Conservation (phyloP, 2,888 invertebrate genomes). For the Cactoblastis cactorum region DNA sequence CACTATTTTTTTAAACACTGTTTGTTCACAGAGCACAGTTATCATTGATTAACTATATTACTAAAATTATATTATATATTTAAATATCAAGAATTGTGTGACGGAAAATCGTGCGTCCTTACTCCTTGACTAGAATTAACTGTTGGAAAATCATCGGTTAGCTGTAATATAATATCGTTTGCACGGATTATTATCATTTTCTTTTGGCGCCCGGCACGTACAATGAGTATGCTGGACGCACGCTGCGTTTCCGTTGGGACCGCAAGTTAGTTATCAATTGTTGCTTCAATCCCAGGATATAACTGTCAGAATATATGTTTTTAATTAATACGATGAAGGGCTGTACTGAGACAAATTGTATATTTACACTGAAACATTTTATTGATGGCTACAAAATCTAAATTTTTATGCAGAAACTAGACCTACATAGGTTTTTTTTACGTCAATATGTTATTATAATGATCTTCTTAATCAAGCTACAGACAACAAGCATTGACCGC, state of each 20-base stretch:
- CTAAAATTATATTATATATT: too few relatives aligned
- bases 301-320: not conserved
- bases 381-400: too few relatives aligned
- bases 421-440: too few relatives aligned
- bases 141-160: conserved; percentile 69
- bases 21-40: conserved; percentile 11
- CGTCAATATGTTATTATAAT: too few relatives aligned
- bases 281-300: conserved; percentile 1
- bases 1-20: conserved; percentile 18
- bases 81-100: conserved; percentile 22
- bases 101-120: conserved; percentile 46
- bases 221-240: conserved; percentile 59
- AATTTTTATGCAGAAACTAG: too few relatives aligned
- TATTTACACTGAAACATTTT: too few relatives aligned
- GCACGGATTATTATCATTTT: conserved; percentile 74
- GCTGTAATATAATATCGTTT: conserved; percentile 63
- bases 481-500: too few relatives aligned
- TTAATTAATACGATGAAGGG: not conserved
- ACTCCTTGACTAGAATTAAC: conserved; percentile 53
- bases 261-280: conserved; percentile 23
- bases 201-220: conserved; percentile 56
- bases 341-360: too few relatives aligned
- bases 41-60: conserved; percentile 16
- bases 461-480: too few relatives aligned
- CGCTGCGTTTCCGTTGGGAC: conserved; percentile 56